Evolutionary conservation across 2,888 invertebrate species (phyloP), one percentile per base, ranked within the genome.

Genomic region (Drosophila meridiana): DNA sequence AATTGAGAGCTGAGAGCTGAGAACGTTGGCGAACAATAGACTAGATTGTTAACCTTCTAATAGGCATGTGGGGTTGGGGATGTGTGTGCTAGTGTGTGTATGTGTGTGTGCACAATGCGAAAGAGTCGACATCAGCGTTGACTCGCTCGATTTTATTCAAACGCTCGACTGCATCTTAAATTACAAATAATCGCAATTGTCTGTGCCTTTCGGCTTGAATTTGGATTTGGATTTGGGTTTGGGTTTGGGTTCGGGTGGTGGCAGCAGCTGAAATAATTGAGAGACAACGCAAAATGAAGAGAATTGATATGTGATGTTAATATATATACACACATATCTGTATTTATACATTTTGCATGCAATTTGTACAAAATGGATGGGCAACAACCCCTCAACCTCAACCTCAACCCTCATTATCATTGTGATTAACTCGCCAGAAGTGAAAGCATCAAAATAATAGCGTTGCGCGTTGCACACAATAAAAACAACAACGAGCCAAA

Each of bases 181-280:
- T 92, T 92, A 91, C 92, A 91, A 92, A 88, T 90, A 91, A 90
- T 91, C 89, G 89, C 90, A 90, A 90, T 90, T 90, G 90, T 87
- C 80, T 90, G 73, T 52, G 56, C 57, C 68, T 67, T 53, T 34
- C 52, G 40, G 47, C 52, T 36, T 28, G 57, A 34, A 34, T 52
- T 52, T 34, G 36, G 52, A 65, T 40, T 59, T 43, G 53, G n/a
- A 4, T 43, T 59, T 61, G 63, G 68, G 57, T 48, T 67, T 61
- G 68, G 30, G 57, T 57, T 65, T 62, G 62, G 66, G 56, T 28
- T 70, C 57, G 52, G 45, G 55, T 56, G 58, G 67, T 68, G 69
- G 70, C 59, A 75, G 90, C 92, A 92, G 92, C 92, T 92, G 92
- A 92, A 92, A 92, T 92, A 92, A 92, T 91, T 89, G 86, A 90